phyloP scores from a whole-genome alignment of 2,113 vertebrate species.

The Argyrosomus japonicus region DNA sequence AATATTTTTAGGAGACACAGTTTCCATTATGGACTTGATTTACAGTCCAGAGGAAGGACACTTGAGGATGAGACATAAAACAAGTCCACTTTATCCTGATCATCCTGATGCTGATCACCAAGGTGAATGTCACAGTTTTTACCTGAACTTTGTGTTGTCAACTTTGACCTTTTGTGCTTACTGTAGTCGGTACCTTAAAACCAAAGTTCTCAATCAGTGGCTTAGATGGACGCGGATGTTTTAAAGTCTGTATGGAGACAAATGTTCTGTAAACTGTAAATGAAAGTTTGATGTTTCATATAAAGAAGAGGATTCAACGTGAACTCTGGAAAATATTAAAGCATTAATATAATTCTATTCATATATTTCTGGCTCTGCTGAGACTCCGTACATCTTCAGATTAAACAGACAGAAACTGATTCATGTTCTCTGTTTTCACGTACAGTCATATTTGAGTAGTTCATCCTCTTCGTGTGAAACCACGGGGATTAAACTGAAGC shows the following conservation, averaged over 20 bases:
- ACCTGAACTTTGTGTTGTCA: not conserved
- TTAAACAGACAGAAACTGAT: not conserved
- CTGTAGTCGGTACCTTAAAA: not conserved
- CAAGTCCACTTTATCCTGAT: not conserved
- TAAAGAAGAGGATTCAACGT: not conserved
- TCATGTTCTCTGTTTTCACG: too few relatives aligned
- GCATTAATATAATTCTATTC: too few relatives aligned
- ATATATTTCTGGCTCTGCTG: not conserved
- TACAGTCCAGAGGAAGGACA: constrained; percentile 1
- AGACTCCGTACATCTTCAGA: not conserved
- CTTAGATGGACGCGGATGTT: not conserved
- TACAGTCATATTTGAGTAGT: too few relatives aligned
- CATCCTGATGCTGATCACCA: constrained; percentile 15
- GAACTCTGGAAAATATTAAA: too few relatives aligned
- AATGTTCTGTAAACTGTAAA: not conserved
- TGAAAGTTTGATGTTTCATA: not conserved
- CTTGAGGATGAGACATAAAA: not conserved
- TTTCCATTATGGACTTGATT: not conserved
- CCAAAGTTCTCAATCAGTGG: not conserved
- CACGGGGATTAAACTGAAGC: not conserved
- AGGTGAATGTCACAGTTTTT: not conserved
- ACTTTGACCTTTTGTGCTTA: not conserved
- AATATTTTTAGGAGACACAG: not conserved
- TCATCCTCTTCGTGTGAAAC: not conserved
- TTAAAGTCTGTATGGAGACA: not conserved